Base-by-base conservation (phyloP, 2,888 invertebrate genomes). In the Caenorhabditis imperialis region DNA sequence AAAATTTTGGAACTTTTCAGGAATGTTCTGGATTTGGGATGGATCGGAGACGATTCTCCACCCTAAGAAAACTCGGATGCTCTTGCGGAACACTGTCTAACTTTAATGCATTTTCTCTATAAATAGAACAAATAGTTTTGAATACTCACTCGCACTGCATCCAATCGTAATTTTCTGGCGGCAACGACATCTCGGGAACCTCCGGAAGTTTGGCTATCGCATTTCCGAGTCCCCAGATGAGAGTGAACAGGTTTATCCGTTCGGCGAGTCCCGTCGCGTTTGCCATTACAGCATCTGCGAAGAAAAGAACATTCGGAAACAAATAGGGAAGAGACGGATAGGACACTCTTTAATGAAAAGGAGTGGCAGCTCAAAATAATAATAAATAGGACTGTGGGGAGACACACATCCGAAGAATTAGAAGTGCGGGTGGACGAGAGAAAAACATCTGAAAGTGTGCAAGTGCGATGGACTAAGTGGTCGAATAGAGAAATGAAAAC, bases 1-100 rank as follows among this genome's bases (percentile, higher is more conserved):
- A 12, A 23, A 1, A 14, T 18, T 5, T 42, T 33, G 18, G 18
- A 12, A 37, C 18, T 22, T 42, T 75, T 23, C 53, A 76, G 76
- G 77, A n/a, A 65, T 84, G 58, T 79, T 80, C 54, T 84, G 77
- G 77, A 70, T 81, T 25, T 60, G 81, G 23, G 71, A 77, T 23
- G 84, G 82, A 6, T 61, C 61, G 2, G 76, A 75, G n/a, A 65
- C 70, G 7, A 67, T 81, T 25, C 63, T 84, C 14, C 82, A 83
- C 57, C 84, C 84, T 10, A 30, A 57, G n/a, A 78, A 55, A 42
- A 77, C 83, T 2, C 38, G 73, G 18, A 84, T 84, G 82, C 61
- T 81, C 25, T 30, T 83, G 12, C 50, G 78, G 22, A 67, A 55
- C 22, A 67, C 54, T 14, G 48, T 58, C 12, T 50, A 37, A 47